Evolutionary conservation across 2,888 invertebrate genomes (phyloP).

Genomic region (Scaptomyza caliginosa): DNA sequence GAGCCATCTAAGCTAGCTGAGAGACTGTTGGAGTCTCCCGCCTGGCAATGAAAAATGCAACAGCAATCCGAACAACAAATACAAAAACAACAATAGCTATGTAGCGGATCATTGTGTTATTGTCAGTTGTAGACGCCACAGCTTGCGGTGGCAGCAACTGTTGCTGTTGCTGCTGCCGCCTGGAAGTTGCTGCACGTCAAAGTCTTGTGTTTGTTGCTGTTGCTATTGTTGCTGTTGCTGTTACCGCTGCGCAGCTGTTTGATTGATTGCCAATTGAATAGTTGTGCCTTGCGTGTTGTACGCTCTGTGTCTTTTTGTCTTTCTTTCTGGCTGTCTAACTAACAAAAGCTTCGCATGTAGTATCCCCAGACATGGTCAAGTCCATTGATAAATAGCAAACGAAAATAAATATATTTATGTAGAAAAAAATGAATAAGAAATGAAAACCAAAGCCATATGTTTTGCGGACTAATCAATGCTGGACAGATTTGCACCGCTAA

Average conservation of each 20-base stretch:
- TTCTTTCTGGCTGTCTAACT: neutral
- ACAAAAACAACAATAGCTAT: conserved; percentile 33
- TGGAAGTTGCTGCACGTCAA: conserved; percentile 74
- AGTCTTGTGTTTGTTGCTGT: conserved; percentile 60
- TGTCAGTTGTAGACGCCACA: conserved; percentile 80
- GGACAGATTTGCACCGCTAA: conserved; percentile 63
- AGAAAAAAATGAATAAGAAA: conserved; percentile 1
- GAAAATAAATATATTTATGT: neutral
- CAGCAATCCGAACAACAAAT: conserved; percentile 26
- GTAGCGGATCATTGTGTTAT: conserved; percentile 60
- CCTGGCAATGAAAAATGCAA: conserved; percentile 73
- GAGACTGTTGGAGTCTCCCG: conserved; percentile 40
- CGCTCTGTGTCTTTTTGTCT: conserved; percentile 42
- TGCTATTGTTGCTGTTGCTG: conserved; percentile 44
- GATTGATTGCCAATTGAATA: conserved; percentile 82
- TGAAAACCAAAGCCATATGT: conserved; percentile 48
- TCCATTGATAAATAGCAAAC: conserved; percentile 51
- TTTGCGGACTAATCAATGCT: conserved; percentile 58
- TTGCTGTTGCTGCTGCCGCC: conserved; percentile 61
- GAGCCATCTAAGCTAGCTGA: conserved; percentile 21
- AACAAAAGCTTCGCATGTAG: conserved; percentile 65
- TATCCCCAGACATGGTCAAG: conserved; percentile 40
- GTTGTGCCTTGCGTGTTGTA: conserved; percentile 64
- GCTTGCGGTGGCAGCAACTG: conserved; percentile 65
- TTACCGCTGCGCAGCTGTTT: conserved; percentile 73